These are phyloP conservation scores for Alsophila aescularia DNA, from an alignment of 2,888 invertebrate species.

Conservation along the genomic window DNA sequence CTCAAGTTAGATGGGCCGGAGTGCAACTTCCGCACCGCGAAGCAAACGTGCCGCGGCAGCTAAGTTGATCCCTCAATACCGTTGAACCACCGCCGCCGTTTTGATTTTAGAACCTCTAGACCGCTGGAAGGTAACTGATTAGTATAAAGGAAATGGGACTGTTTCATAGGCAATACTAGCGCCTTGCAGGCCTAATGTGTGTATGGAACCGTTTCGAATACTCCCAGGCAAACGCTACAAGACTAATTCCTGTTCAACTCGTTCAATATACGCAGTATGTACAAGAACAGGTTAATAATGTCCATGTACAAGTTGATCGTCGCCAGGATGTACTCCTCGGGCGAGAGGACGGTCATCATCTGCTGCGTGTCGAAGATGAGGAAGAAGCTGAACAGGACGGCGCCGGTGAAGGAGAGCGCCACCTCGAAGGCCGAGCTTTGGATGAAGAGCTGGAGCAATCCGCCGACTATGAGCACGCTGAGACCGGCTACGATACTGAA, in stretches of 20 bases:
- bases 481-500: constrained; percentile 87
- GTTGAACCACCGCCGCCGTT: no score
- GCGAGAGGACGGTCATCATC: constrained; percentile 91
- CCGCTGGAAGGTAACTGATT: no score
- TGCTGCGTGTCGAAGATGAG: constrained; percentile 94
- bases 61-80: no score
- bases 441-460: constrained; percentile 89
- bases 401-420: constrained; percentile 88
- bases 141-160: no score
- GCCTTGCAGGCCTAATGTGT: no score
- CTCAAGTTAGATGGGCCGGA: no score
- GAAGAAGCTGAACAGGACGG: constrained; percentile 91
- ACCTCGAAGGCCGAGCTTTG: constrained; percentile 89
- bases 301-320: constrained; percentile 95
- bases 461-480: constrained; percentile 88
- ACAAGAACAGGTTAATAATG: constrained; percentile 93
- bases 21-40: no score
- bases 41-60: no score
- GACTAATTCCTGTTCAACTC: constrained; percentile 81
- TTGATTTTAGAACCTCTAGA: no score
- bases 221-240: constrained; percentile 2
- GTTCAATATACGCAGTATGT: constrained; percentile 90
- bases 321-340: constrained; percentile 95
- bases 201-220: no score
- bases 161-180: no score